phyloP scores from a whole-genome alignment of 2,888 invertebrate genomes.

The Orchesella flavescens region DNA sequence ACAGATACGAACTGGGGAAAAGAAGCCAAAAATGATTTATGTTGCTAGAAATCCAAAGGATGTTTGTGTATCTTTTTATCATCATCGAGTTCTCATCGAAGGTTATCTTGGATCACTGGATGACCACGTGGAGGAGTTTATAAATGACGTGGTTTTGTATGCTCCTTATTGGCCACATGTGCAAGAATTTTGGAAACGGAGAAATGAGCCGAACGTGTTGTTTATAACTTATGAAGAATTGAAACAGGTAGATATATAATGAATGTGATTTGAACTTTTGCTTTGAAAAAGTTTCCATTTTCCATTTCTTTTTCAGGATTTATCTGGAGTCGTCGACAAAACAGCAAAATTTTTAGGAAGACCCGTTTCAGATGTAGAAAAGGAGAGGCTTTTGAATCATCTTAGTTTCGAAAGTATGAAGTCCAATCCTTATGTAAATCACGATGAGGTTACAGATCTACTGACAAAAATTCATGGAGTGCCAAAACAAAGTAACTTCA shows the following conservation, averaged over 20 bases:
- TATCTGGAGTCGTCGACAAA: conserved; percentile 79
- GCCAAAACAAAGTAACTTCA: not conserved
- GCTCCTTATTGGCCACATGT: conserved; percentile 67
- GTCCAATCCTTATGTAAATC: conserved; percentile 84
- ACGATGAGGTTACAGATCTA: conserved; percentile 75
- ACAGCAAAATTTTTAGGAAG: conserved; percentile 84
- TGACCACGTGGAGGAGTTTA: conserved; percentile 79
- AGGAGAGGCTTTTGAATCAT: conserved; percentile 81
- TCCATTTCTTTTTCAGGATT: conserved; percentile 76
- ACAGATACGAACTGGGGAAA: conserved; percentile 14
- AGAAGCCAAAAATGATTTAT: conserved; percentile 81
- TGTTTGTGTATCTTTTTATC: conserved; percentile 87
- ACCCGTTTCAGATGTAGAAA: conserved; percentile 80
- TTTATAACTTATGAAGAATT: conserved; percentile 88
- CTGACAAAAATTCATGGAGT: conserved; percentile 20
- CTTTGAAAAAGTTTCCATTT: too few species aligned
- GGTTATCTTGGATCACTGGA: conserved; percentile 77
- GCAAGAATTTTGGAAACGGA: conserved; percentile 80
- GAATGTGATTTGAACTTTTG: too few species aligned
- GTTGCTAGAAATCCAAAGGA: conserved; percentile 90
- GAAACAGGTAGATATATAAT: conserved; percentile 77
- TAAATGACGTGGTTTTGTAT: conserved; percentile 73
- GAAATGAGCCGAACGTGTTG: conserved; percentile 82
- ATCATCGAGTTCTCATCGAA: conserved; percentile 83
- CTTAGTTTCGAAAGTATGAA: conserved; percentile 88